These are phyloP conservation scores for Brachyalestes nurse DNA, from an alignment of 2,797 vertebrate species.

Conservation along the genomic window DNA sequence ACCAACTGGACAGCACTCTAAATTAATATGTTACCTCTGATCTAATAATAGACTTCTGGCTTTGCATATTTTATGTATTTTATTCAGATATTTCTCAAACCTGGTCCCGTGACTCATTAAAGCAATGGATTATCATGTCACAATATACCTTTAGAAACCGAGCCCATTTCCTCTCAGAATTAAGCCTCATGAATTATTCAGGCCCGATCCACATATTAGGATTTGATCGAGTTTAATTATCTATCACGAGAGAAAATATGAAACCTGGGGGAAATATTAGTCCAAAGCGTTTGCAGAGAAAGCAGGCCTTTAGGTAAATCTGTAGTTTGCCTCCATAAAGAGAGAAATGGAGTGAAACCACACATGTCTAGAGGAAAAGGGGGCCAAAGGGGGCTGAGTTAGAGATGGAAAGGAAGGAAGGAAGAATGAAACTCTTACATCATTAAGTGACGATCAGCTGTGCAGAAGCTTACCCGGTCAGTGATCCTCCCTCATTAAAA, in stretches of 20 bases:
- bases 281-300: slow-evolving; percentile 53
- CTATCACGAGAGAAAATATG: slow-evolving; percentile 44
- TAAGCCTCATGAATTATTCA: slow-evolving; percentile 59
- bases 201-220: slow-evolving; percentile 52
- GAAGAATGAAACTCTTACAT: neutral
- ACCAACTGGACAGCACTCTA: slow-evolving; percentile 47
- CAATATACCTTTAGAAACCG: slow-evolving; percentile 62
- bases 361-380: neutral
- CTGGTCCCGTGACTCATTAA: slow-evolving; percentile 62
- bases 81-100: slow-evolving; percentile 62
- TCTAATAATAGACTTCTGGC: slow-evolving; percentile 61
- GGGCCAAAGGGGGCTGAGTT: neutral
- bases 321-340: slow-evolving; percentile 36
- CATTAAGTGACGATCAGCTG: neutral
- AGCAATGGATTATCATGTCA: slow-evolving; percentile 61
- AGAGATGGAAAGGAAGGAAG: neutral
- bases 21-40: slow-evolving; percentile 55
- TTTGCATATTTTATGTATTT: slow-evolving; percentile 63
- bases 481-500: neutral
- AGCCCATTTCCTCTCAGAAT: slow-evolving; percentile 62
- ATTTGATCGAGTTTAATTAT: slow-evolving; percentile 59
- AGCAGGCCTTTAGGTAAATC: slow-evolving; percentile 48
- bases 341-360: slow-evolving; percentile 18
- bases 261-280: slow-evolving; percentile 53
- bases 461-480: neutral